Evolutionary conservation across 2,888 invertebrate species (phyloP).

Genomic region (Cheilosia grossa): DNA sequence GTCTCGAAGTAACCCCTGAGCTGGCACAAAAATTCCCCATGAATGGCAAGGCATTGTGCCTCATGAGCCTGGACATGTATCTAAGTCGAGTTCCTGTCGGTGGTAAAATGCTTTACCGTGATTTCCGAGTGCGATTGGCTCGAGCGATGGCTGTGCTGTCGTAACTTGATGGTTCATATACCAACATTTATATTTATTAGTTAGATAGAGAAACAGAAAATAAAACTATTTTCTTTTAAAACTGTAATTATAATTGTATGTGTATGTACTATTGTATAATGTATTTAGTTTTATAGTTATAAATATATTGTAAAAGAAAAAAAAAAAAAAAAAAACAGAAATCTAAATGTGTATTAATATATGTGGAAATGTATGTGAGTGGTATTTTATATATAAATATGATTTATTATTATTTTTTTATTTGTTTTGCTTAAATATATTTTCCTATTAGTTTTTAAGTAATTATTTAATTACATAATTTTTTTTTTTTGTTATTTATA

Average conservation of each 20-base stretch:
- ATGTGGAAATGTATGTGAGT: conserved; percentile 51
- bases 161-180: conserved; percentile 59
- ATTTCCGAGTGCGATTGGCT: conserved; percentile 88
- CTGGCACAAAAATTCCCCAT: conserved; percentile 87
- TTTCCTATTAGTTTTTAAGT: conserved; percentile 72
- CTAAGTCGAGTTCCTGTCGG: conserved; percentile 87
- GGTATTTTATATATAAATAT: conserved; percentile 43
- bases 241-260: neutral
- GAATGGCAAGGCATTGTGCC: conserved; percentile 91
- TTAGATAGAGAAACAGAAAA: conserved; percentile 28
- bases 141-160: conserved; percentile 86
- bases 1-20: conserved; percentile 81
- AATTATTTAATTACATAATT: conserved; percentile 55
- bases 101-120: conserved; percentile 88
- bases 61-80: conserved; percentile 91
- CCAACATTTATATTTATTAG: conserved; percentile 18
- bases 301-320: neutral
- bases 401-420: conserved; percentile 54
- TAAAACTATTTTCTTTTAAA: no score
- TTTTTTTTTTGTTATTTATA: conserved; percentile 71
- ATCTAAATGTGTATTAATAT: conserved; percentile 48
- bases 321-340: conserved; percentile 6
- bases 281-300: conserved; percentile 35
- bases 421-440: conserved; percentile 70
- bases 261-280: conserved; percentile 47